Conservation (phyloP, 1,140 invertebrate genomes). For the Zaprionus taronus region DNA sequence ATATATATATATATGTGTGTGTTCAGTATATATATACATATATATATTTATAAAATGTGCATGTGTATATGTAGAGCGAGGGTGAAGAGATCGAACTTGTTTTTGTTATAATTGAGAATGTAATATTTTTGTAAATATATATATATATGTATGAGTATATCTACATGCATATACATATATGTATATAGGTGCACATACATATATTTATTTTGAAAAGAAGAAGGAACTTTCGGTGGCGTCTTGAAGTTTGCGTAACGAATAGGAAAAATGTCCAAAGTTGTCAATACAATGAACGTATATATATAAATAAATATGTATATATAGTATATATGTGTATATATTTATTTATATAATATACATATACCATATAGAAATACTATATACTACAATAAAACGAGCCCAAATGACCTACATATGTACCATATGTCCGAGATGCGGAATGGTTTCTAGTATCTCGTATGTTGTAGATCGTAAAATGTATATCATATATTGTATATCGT, state of each 20-base stretch:
- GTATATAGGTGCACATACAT: constrained; percentile 32
- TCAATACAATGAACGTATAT: constrained; percentile 61
- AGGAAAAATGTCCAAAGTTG: constrained; percentile 72
- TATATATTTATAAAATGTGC: constrained; percentile 20
- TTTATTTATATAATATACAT: constrained; percentile 4
- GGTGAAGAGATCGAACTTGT: constrained; percentile 25
- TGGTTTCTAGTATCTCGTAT: background rate
- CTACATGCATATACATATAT: constrained; percentile 43
- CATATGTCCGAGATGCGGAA: constrained; percentile 9
- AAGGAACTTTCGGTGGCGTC: constrained; percentile 17
- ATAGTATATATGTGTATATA: constrained; percentile 48
- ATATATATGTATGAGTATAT: constrained; percentile 20
- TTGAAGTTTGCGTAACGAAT: constrained; percentile 31
- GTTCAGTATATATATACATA: constrained; percentile 6
- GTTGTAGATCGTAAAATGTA: constrained; percentile 3
- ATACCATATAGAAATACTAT: constrained; percentile 45
- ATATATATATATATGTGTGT: constrained; percentile 26
- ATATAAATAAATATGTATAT: constrained; percentile 50
- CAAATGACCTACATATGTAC: constrained; percentile 30
- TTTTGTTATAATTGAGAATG: constrained; percentile 26
- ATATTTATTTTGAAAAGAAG: constrained; percentile 31
- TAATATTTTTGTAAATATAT: constrained; percentile 20
- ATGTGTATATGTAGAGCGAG: constrained; percentile 29
- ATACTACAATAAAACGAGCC: constrained; percentile 37
- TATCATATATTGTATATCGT: constrained; percentile 3